Conservation (phyloP, 2,888 invertebrate species). For the Hemistola chrysoprasaria region DNA sequence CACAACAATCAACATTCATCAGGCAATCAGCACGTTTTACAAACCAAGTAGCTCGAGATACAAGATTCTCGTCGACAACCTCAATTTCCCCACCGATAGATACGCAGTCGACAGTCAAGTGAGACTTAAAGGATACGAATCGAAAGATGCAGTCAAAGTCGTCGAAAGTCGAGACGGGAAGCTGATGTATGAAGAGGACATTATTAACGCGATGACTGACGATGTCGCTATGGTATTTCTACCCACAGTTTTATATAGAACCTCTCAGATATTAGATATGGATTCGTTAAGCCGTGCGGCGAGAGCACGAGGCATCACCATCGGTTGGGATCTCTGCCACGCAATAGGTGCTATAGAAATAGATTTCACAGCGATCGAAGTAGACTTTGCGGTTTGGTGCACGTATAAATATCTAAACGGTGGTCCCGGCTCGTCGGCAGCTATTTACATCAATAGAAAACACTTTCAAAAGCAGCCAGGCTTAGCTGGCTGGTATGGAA, state of each 20-base stretch:
- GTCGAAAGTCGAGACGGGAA: slow-evolving; percentile 47
- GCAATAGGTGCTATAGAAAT: slow-evolving; percentile 60
- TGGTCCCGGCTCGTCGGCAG: slow-evolving; percentile 60
- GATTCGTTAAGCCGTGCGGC: slow-evolving; percentile 55
- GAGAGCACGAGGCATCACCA: slow-evolving; percentile 48
- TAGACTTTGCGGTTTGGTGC: slow-evolving; percentile 71
- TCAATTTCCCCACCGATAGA: slow-evolving; percentile 67
- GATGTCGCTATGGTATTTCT: slow-evolving; percentile 59
- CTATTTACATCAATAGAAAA: slow-evolving; percentile 60
- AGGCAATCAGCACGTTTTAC: slow-evolving; percentile 63
- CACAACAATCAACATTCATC: slow-evolving; percentile 62
- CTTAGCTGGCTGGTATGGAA: slow-evolving; percentile 64
- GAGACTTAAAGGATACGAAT: slow-evolving; percentile 55
- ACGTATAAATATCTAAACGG: slow-evolving; percentile 72
- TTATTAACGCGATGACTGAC: slow-evolving; percentile 62
- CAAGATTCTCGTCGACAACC: slow-evolving; percentile 64
- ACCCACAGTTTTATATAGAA: slow-evolving; percentile 60
- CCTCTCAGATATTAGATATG: slow-evolving; percentile 65
- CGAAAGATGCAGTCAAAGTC: slow-evolving; percentile 61
- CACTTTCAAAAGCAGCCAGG: slow-evolving; percentile 60
- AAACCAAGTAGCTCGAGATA: slow-evolving; percentile 54
- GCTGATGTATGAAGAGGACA: slow-evolving; percentile 54
- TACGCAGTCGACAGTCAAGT: slow-evolving; percentile 70
- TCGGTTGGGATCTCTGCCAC: slow-evolving; percentile 70
- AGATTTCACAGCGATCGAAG: slow-evolving; percentile 55